Conservation (phyloP, 2,888 invertebrate species). For the Taphrorychus bicolor region DNA sequence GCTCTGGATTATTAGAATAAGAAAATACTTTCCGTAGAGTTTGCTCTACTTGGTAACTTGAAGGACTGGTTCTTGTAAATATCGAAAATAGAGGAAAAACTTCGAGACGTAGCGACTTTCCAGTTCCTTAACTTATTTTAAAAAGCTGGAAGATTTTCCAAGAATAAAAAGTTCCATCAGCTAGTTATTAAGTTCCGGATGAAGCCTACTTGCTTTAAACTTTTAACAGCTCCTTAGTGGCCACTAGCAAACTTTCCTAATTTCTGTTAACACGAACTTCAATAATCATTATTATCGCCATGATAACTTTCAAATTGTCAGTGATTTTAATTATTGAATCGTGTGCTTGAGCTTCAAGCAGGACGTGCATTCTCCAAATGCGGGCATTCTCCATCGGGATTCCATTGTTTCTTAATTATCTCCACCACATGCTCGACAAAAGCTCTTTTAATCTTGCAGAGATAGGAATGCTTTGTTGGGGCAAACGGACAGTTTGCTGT, state of each 20-base stretch:
- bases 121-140: neutral
- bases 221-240: neutral
- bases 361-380: no score
- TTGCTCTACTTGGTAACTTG: neutral
- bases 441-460: slow-evolving; percentile 7
- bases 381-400: neutral
- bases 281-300: slow-evolving; percentile 8
- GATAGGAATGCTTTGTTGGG: neutral
- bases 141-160: neutral
- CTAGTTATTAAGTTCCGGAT: neutral
- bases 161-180: neutral
- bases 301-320: no score
- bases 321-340: no score
- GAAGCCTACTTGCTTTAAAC: neutral
- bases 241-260: neutral
- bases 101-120: neutral
- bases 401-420: slow-evolving; percentile 16
- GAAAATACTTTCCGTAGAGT: neutral
- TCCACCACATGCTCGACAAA: slow-evolving; percentile 13
- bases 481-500: neutral
- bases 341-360: no score
- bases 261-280: neutral
- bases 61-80: neutral
- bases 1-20: no score
- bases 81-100: neutral